Percentiles rank a stretch among this genome's conserved stretches.
Conservation (phyloP, 2,888 invertebrate species). For the Acleris literana region DNA sequence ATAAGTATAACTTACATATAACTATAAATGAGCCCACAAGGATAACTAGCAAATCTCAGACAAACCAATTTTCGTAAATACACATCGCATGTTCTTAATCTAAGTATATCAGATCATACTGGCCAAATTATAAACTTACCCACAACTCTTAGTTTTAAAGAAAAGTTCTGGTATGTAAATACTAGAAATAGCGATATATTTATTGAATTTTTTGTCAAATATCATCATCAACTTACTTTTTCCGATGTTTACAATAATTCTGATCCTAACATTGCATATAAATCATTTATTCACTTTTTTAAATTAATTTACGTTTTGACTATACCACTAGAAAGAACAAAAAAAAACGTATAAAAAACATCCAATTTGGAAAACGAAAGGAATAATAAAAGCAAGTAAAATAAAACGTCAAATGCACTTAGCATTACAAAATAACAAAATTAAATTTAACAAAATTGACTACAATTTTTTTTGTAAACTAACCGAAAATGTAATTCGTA, state of each 20-base stretch:
- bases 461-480: neutral
- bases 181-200: too few species aligned
- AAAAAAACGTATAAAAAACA: neutral
- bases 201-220: too few species aligned
- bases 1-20: neutral
- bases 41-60: neutral
- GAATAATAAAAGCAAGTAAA: constrained; percentile 4
- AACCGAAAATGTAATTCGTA: neutral
- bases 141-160: neutral
- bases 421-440: neutral
- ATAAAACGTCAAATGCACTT: neutral
- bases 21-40: neutral
- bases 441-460: neutral
- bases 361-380: constrained; percentile 8
- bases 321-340: neutral
- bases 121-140: neutral
- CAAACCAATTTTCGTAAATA: neutral
- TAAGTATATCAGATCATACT: neutral
- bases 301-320: neutral
- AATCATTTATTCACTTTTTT: constrained; percentile 2
- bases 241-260: neutral
- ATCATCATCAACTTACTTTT: neutral
- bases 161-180: neutral
- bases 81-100: neutral
- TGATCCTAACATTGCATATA: neutral